Evolutionary conservation across 23 tunicate species (phyloP).

Genomic region (Halocynthia aurantium): DNA sequence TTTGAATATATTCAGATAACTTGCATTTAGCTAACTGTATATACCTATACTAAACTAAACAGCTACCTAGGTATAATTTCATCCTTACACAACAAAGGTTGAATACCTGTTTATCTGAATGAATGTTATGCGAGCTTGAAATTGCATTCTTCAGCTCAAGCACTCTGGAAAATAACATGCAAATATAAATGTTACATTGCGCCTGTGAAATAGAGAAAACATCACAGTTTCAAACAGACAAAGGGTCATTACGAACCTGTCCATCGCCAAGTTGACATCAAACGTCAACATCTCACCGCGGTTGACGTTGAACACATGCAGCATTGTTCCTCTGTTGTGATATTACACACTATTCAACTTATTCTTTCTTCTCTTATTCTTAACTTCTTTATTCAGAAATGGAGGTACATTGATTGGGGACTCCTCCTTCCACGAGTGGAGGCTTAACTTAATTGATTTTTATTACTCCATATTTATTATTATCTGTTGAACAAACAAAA

Average conservation of each 20-base stretch:
- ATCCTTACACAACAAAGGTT: neutral
- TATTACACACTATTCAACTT: too few species aligned
- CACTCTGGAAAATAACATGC: constrained; percentile 19
- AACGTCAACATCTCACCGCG: constrained; percentile 68
- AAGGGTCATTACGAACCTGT: constrained; percentile 32
- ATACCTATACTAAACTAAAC: neutral
- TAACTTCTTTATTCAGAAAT: constrained; percentile 14
- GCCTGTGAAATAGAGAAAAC: neutral
- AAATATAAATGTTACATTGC: neutral
- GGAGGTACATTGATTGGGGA: constrained; percentile 6
- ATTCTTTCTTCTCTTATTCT: neutral
- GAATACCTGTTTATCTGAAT: constrained; percentile 32
- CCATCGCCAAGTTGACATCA: constrained; percentile 66
- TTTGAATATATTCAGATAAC: neutral
- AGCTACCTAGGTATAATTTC: too few species aligned
- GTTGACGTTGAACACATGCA: constrained; percentile 83
- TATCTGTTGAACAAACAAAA: too few species aligned
- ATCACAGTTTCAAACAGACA: neutral
- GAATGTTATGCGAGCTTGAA: neutral
- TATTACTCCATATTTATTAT: too few species aligned
- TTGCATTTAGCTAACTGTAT: neutral
- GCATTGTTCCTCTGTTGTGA: constrained; percentile 13
- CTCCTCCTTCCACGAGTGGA: too few species aligned
- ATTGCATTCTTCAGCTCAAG: constrained; percentile 28
- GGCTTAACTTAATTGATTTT: too few species aligned